Conservation (phyloP, 2,797 vertebrate species). For the Phrynocephalus vlangalii region DNA sequence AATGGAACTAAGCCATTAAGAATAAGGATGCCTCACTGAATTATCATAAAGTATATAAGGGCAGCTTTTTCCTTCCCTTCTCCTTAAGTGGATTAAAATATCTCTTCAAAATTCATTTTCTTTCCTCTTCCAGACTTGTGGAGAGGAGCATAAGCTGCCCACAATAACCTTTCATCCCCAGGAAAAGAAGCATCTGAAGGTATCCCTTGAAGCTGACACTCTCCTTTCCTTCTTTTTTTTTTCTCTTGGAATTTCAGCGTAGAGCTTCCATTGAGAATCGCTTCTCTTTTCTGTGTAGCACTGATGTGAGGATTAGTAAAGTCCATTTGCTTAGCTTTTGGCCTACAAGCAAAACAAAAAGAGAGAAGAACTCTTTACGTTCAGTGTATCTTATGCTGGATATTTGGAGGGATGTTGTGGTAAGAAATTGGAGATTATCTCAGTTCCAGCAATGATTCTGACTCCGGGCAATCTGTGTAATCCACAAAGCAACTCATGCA, state of each 20-base stretch:
- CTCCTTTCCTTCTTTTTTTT: no score
- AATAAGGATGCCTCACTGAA: background rate
- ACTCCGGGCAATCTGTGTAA: slow-evolving; percentile 17
- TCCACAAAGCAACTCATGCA: background rate
- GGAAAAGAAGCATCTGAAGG: background rate
- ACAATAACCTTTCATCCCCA: background rate
- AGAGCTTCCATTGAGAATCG: background rate
- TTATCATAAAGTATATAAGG: background rate
- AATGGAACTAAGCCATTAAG: background rate
- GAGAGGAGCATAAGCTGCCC: background rate
- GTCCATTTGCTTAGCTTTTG: background rate
- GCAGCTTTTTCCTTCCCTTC: background rate
- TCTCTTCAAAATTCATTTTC: background rate
- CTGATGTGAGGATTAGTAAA: no score
- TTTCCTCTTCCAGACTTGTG: background rate
- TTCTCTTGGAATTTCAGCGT: background rate
- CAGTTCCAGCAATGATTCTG: slow-evolving; percentile 31
- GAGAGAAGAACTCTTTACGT: background rate
- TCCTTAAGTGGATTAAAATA: background rate
- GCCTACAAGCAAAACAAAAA: background rate
- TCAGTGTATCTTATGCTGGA: background rate
- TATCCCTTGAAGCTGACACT: background rate
- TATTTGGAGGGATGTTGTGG: background rate
- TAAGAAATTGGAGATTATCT: slow-evolving; percentile 8
- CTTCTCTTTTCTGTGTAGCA: background rate